phyloP scores from a whole-genome alignment of 2,113 vertebrate species.

The Gobius niger region DNA sequence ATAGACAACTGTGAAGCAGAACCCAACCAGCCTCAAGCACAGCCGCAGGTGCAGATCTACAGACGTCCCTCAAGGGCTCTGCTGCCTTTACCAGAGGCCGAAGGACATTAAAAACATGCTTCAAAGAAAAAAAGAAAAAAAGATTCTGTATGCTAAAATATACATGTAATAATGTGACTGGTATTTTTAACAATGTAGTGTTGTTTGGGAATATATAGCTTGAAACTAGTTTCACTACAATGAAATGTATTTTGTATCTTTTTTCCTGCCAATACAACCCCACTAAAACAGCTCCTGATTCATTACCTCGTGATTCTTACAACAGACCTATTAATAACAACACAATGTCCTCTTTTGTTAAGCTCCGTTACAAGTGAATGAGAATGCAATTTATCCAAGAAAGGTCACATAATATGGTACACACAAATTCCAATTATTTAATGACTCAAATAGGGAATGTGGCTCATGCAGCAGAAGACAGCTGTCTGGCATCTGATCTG shows the following conservation, averaged over 20 bases:
- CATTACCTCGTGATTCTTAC: slow-evolving; percentile 6
- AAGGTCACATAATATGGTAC: slow-evolving; percentile 5
- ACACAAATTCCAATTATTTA: background rate
- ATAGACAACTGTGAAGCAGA: slow-evolving; percentile 90
- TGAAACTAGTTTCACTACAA: background rate
- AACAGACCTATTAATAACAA: background rate
- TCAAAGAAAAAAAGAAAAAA: background rate
- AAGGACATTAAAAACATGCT: slow-evolving; percentile 36
- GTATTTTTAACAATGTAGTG: too few relatives aligned
- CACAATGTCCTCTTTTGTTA: background rate
- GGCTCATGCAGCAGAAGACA: slow-evolving; percentile 21
- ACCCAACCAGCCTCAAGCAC: slow-evolving; percentile 81
- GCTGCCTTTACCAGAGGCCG: slow-evolving; percentile 60
- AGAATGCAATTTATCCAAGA: background rate
- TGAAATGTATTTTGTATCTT: background rate
- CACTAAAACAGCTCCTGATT: slow-evolving; percentile 16
- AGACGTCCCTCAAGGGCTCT: slow-evolving; percentile 61
- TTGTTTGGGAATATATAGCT: too few relatives aligned
- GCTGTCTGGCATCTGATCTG: slow-evolving; percentile 42
- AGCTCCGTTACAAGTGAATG: background rate
- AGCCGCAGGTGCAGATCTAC: slow-evolving; percentile 76
- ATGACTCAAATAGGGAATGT: slow-evolving; percentile 21
- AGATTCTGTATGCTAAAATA: background rate
- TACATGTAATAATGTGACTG: background rate
- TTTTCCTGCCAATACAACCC: background rate